A percentile compares a stretch with the other conserved stretches of the same genome.
These are phyloP conservation scores for Acanthurus leucopareius DNA, from an alignment of 2,797 vertebrate species.

Conservation along the genomic window DNA sequence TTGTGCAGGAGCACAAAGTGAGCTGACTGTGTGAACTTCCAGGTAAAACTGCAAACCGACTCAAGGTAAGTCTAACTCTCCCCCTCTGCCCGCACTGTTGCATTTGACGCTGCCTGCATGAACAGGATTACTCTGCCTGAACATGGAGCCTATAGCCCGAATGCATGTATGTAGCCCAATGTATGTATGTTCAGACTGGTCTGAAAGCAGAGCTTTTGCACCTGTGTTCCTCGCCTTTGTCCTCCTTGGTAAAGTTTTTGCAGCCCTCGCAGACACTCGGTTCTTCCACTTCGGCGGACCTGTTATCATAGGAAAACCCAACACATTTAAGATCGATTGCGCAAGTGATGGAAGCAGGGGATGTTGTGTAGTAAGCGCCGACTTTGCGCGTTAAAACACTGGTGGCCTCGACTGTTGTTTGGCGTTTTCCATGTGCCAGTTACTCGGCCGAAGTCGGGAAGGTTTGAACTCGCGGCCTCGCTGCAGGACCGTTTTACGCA, in stretches of 20 bases:
- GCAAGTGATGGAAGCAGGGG: constrained; percentile 76
- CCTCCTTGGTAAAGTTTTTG: constrained; percentile 46
- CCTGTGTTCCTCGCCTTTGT: constrained; percentile 77
- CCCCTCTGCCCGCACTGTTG: constrained; percentile 15
- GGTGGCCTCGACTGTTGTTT: constrained; percentile 63
- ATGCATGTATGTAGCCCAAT: constrained; percentile 33
- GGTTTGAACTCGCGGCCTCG: constrained; percentile 25
- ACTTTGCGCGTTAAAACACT: constrained; percentile 61
- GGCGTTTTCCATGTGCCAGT: constrained; percentile 55
- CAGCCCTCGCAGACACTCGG: constrained; percentile 13
- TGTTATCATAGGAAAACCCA: constrained; percentile 52
- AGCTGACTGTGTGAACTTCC: constrained; percentile 70
- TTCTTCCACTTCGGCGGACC: constrained; percentile 48
- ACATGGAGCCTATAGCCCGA: constrained; percentile 67
- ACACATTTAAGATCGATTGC: constrained; percentile 68
- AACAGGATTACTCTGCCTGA: constrained; percentile 42
- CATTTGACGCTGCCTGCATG: constrained; percentile 54
- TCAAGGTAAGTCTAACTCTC: constrained; percentile 73
- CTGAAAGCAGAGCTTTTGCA: constrained; percentile 71
- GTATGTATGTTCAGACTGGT: constrained; percentile 31
- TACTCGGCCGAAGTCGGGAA: constrained; percentile 7
- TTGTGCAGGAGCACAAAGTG: constrained; percentile 76
- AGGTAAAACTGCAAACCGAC: constrained; percentile 73
- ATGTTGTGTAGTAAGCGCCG: constrained; percentile 53
- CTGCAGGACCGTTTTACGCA: constrained; percentile 40